Conservation (phyloP, 2,113 vertebrate species). For the Fukomys damarensis region DNA sequence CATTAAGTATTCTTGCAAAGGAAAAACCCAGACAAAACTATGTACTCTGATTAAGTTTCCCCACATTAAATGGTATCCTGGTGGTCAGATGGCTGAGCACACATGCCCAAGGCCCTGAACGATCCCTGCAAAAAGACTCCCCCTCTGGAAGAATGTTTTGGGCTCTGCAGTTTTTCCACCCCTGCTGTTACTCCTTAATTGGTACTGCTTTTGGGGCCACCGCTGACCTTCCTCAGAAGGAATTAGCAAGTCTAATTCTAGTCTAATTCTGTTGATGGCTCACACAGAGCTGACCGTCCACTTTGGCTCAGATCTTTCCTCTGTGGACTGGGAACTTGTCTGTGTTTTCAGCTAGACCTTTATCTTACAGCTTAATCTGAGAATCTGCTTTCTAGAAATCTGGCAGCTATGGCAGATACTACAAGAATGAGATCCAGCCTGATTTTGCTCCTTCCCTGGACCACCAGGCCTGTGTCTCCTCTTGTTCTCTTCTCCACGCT, state of each 20-base stretch:
- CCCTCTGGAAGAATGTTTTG: not conserved
- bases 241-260: not conserved
- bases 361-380: not conserved
- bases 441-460: not conserved
- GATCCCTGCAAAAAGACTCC: not conserved
- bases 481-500: too few species aligned
- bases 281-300: not conserved
- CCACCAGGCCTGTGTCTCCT: not conserved
- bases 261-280: too few species aligned
- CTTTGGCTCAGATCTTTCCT: not conserved
- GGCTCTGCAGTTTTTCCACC: too few species aligned
- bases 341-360: not conserved
- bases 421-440: not conserved
- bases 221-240: not conserved
- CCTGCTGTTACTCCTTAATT: not conserved
- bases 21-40: not conserved
- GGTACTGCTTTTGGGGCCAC: not conserved
- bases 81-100: not conserved
- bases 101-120: too few species aligned
- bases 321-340: not conserved
- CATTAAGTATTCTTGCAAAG: not conserved
- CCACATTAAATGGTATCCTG: not conserved
- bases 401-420: not conserved
- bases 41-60: not conserved
- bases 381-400: not conserved